Evolutionary conservation across 2,113 vertebrate species (phyloP).

Genomic region (Forbesichthys papilliferus): DNA sequence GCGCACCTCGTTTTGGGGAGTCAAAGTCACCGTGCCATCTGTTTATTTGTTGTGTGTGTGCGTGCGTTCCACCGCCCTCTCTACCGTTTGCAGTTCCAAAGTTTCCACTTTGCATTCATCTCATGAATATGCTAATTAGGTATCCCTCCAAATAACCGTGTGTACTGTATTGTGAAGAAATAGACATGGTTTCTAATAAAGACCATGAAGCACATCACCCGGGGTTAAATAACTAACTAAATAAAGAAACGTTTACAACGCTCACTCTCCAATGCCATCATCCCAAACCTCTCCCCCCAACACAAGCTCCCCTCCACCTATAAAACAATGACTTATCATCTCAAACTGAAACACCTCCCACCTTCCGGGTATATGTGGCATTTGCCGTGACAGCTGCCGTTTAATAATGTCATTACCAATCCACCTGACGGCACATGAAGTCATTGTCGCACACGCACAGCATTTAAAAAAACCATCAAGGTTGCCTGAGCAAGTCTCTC

Average conservation of each 20-base stretch:
- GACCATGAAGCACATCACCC: background rate
- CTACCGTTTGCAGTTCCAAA: background rate
- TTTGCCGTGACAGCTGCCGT: conserved; percentile 50
- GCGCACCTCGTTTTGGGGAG: conserved; percentile 10
- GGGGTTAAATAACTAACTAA: background rate
- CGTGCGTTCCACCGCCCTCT: background rate
- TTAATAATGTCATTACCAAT: conserved; percentile 65
- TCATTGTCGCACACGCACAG: background rate
- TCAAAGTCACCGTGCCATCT: conserved; percentile 30
- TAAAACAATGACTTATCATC: conserved; percentile 28
- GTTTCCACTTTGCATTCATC: conserved; percentile 12
- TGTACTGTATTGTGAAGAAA: conserved; percentile 66
- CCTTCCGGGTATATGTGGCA: background rate
- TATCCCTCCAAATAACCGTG: conserved; percentile 54
- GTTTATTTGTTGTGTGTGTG: conserved; percentile 14
- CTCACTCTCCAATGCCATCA: background rate
- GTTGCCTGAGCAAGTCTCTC: background rate
- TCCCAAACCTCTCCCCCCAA: background rate
- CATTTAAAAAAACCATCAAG: background rate
- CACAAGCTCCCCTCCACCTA: background rate
- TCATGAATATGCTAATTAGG: conserved; percentile 76
- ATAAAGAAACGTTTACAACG: background rate
- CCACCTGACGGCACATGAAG: conserved; percentile 33
- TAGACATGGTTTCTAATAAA: conserved; percentile 67
- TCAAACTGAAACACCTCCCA: conserved; percentile 23